Evolutionary conservation across 2,797 vertebrate genomes (phyloP).

Genomic region (Enteromius afrohamiltoni): DNA sequence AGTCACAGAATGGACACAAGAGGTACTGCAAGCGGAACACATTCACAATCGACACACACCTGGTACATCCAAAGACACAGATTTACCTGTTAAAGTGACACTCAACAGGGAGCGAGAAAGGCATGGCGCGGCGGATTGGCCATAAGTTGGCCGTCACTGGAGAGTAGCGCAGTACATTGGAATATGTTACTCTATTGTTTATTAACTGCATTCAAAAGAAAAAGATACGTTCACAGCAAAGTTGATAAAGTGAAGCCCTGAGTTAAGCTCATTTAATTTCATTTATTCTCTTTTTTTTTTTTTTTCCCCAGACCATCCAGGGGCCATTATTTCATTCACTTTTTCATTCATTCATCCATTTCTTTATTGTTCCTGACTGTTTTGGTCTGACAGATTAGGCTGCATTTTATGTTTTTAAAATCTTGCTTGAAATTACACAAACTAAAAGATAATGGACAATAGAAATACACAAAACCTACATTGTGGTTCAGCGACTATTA

Average conservation of each 20-base stretch:
- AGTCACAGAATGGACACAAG: neutral
- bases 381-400: neutral
- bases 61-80: neutral
- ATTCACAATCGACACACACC: neutral
- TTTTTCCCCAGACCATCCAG: too few species aligned
- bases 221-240: neutral
- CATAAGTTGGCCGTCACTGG: constrained; percentile 49
- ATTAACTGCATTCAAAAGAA: constrained; percentile 61
- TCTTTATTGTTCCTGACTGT: too few species aligned
- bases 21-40: neutral
- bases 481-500: neutral
- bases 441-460: neutral
- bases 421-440: neutral
- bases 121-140: constrained; percentile 62
- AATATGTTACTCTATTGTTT: constrained; percentile 68
- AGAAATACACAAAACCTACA: neutral
- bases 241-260: neutral
- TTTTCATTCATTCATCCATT: too few species aligned
- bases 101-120: constrained; percentile 64
- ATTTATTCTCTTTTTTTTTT: neutral
- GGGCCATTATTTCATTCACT: too few species aligned
- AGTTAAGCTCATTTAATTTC: too few species aligned
- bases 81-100: constrained; percentile 77
- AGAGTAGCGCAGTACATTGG: constrained; percentile 69
- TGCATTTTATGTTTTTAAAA: neutral